These are phyloP conservation scores for Macroramphosus scolopax DNA, from an alignment of 2,797 vertebrate species.

Conservation along the genomic window DNA sequence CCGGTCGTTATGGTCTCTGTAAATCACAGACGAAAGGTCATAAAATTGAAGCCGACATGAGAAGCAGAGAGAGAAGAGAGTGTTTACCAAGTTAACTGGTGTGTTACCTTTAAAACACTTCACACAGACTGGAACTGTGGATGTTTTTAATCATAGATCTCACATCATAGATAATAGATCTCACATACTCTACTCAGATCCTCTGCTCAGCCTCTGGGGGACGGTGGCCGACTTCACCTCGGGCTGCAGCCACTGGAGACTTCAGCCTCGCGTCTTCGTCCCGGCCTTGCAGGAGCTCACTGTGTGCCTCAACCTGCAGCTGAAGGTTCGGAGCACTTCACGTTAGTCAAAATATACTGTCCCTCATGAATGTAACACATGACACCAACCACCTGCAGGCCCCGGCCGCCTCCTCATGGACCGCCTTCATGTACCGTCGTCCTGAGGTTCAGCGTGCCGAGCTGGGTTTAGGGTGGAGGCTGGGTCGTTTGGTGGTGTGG, in stretches of 20 bases:
- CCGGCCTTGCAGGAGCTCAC: conserved; percentile 70
- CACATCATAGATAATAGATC: too few species aligned
- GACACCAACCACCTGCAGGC: conserved; percentile 21
- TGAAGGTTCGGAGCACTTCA: conserved; percentile 34
- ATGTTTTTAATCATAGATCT: too few species aligned
- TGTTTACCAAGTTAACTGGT: too few species aligned
- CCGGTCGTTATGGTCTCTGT: too few species aligned
- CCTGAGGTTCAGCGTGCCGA: conserved; percentile 37
- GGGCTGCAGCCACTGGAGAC: conserved; percentile 56
- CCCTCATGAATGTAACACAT: neutral
- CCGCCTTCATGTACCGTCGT: conserved; percentile 73
- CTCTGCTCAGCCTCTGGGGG: conserved; percentile 69
- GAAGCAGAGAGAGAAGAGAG: too few species aligned
- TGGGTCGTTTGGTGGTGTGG: conserved; percentile 50
- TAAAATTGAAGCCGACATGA: too few species aligned
- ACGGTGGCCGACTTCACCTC: conserved; percentile 53
- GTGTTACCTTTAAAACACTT: too few species aligned
- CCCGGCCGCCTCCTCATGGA: conserved; percentile 37
- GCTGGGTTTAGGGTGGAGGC: conserved; percentile 61
- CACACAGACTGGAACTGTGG: too few species aligned
- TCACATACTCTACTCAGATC: too few species aligned
- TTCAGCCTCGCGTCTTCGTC: conserved; percentile 50
- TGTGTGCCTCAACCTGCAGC: conserved; percentile 67
- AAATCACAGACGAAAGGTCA: too few species aligned
- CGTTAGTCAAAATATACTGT: neutral